Evolutionary conservation across 2,113 vertebrate genomes (phyloP), one percentile per base, ranked within the genome.

Genomic region (Urocitellus parryii): DNA sequence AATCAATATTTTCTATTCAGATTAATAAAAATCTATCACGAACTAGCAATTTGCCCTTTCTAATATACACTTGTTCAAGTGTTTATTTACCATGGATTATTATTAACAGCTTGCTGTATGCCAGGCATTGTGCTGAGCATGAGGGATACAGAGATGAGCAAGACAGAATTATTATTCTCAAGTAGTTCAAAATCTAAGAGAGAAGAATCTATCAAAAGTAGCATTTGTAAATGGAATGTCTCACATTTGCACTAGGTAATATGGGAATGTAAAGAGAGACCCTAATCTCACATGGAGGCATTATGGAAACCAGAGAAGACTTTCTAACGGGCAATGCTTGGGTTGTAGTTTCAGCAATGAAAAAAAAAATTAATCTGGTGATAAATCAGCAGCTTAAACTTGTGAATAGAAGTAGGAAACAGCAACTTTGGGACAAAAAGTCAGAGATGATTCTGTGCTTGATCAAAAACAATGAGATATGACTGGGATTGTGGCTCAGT

Each of bases 1-100:
- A 20, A 91, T 85, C 61, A 67, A 70, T 81, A 72, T 90, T 95
- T 84, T 24, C 76, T 81, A 70, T 18, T 81, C 9, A 85, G 22
- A 81, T 20, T 85, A 29, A 78, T 86, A 18, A 63, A 95, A 73
- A 84, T 39, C 68, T 92, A 65, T 92, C 67, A 79, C 3, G 7
- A 22, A 48, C 2, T 72, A 77, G n/a, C 72, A 39, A 70, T 80
- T 77, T 58, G 6, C 20, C 39, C 10, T 81, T 32, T 79, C 93
- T 56, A 45, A 68, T 74, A 22, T 67, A 70, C 8, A 24, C 11
- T 74, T 68, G 68, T 48, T 73, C 13, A 63, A 63, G 27, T 51
- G 45, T 77, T 63, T 22, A 42, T 53, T 68, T 25, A 76, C 32
- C 24, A 25, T 20, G 25, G 67, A 29, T 65, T 34, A 51, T 86